phyloP scores from a whole-genome alignment of 2,113 vertebrate species.

The Zosterops lateralis region DNA sequence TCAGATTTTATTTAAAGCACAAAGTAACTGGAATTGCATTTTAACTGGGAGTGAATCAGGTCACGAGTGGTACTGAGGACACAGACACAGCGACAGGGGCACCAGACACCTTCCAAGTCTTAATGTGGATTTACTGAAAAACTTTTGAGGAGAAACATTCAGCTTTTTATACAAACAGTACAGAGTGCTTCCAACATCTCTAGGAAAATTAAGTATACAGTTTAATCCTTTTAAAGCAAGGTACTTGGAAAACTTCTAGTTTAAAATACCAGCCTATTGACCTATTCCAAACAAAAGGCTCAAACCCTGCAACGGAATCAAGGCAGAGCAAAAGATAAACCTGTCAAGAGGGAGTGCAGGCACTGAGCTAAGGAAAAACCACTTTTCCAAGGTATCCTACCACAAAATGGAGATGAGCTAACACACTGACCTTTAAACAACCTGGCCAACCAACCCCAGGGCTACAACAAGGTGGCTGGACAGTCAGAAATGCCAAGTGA shows the following conservation, averaged over 20 bases:
- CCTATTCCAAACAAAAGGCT: conserved; percentile 14
- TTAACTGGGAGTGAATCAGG: conserved; percentile 1
- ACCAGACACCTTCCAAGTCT: background rate
- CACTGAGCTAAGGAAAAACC: background rate
- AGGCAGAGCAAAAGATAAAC: conserved; percentile 6
- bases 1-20: conserved; percentile 38
- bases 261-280: background rate
- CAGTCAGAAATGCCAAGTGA: background rate
- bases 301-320: conserved; percentile 1
- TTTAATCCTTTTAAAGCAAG: conserved; percentile 16
- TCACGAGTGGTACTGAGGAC: background rate
- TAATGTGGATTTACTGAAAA: background rate
- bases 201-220: background rate
- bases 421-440: background rate
- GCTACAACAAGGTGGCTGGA: background rate
- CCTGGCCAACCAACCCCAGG: background rate
- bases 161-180: conserved; percentile 20
- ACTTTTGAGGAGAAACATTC: background rate
- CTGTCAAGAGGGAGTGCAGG: background rate
- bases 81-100: background rate
- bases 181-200: background rate
- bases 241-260: conserved; percentile 1
- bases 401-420: conserved; percentile 45
- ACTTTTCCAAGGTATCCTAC: background rate
- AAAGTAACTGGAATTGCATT: conserved; percentile 7